Conservation (phyloP, 1,140 invertebrate genomes). For the Bombus polaris region DNA sequence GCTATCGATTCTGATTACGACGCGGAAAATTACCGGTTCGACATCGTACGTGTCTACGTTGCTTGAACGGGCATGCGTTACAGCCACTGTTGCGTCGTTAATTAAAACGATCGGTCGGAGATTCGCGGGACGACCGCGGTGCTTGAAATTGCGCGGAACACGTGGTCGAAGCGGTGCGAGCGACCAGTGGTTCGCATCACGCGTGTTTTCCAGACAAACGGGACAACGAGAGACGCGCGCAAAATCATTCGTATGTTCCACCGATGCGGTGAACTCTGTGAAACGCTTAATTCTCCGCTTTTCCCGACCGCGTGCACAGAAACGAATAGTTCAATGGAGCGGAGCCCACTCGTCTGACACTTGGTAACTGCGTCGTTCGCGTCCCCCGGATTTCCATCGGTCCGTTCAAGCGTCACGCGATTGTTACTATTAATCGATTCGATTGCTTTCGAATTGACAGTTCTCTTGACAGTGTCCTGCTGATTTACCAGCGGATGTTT, state of each 20-base stretch:
- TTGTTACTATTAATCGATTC: slow-evolving; percentile 52
- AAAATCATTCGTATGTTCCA: background rate
- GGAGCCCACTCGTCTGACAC: slow-evolving; percentile 36
- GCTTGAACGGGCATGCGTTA: slow-evolving; percentile 13
- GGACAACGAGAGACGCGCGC: background rate
- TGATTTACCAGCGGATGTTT: slow-evolving; percentile 48
- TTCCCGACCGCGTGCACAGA: background rate
- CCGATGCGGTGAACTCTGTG: slow-evolving; percentile 52
- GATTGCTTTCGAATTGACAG: slow-evolving; percentile 52
- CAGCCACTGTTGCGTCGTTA: slow-evolving; percentile 53
- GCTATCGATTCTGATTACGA: slow-evolving; percentile 41
- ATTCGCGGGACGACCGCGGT: slow-evolving; percentile 34
- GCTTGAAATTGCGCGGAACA: slow-evolving; percentile 5
- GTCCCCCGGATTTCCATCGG: slow-evolving; percentile 29
- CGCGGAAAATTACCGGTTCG: slow-evolving; percentile 27
- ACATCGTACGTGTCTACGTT: slow-evolving; percentile 18
- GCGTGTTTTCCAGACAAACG: slow-evolving; percentile 31
- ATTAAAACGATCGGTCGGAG: slow-evolving; percentile 63
- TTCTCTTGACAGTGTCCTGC: slow-evolving; percentile 45
- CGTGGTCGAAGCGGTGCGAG: background rate
- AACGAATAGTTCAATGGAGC: slow-evolving; percentile 33
- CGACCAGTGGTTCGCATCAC: background rate
- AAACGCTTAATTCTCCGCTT: slow-evolving; percentile 53
- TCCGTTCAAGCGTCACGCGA: slow-evolving; percentile 22
- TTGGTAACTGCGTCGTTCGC: slow-evolving; percentile 1